Evolutionary conservation across 64 coral and sea anemone genomes (phyloP).

Genomic region (Porites australiensis): DNA sequence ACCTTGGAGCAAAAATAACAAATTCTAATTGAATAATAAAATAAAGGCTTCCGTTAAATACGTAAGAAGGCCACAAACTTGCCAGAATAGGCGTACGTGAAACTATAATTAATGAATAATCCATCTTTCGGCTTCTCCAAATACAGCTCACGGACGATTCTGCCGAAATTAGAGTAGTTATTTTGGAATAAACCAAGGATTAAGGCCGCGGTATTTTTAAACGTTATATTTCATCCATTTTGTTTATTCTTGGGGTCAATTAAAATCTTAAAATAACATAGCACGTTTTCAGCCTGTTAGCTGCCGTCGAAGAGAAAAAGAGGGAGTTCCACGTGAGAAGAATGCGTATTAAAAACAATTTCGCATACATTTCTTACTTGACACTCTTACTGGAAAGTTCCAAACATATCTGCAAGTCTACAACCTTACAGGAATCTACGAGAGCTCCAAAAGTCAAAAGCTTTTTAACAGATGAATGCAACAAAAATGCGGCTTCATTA

Average conservation of each 20-base stretch:
- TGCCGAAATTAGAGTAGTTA: constrained; percentile 14
- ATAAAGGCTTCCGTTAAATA: constrained; percentile 19
- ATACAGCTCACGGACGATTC: background rate
- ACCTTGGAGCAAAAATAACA: background rate
- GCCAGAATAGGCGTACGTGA: constrained; percentile 10
- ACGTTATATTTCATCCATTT: background rate
- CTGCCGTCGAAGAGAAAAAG: background rate
- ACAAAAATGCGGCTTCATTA: constrained; percentile 29
- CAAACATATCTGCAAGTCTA: background rate
- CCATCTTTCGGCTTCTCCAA: constrained; percentile 15
- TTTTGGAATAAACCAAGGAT: constrained; percentile 19
- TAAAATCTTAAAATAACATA: background rate
- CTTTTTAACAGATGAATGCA: constrained; percentile 30
- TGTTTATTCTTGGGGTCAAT: constrained; percentile 48
- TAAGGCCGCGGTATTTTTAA: constrained; percentile 35
- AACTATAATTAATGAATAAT: constrained; percentile 10
- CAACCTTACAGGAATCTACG: background rate
- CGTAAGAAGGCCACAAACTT: background rate
- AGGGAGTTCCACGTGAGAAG: background rate
- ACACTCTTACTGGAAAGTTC: background rate
- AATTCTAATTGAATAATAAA: background rate
- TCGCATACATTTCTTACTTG: background rate
- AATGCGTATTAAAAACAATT: background rate
- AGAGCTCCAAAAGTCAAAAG: background rate
- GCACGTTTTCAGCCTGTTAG: background rate